Evolutionary conservation across 2,888 invertebrate genomes (phyloP), one percentile per base, ranked within the genome.

Genomic region (Erynnis tages): DNA sequence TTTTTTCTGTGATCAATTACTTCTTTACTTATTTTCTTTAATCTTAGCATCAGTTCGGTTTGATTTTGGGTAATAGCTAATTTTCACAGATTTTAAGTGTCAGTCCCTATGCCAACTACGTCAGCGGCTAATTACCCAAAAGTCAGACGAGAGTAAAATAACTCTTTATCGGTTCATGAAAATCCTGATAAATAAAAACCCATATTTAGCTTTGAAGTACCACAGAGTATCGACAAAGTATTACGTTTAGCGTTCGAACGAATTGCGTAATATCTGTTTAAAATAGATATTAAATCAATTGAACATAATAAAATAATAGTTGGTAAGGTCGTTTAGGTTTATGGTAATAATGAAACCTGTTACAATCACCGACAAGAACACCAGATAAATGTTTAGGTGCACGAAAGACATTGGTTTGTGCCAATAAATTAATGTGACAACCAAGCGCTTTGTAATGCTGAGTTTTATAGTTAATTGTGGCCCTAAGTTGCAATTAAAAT

Each of bases 311-410:
- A 58, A 62, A 61, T 52, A 57, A 57, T 54, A 52, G 47, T 53
- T 48, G 61, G 62, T 73, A 73, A 78, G 79, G 76, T 69, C 76
- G 69, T 58, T 62, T 56, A 46, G 55, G 60, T 66, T 73, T 72
- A 72, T 76, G 71, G 58, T 75, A 77, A 74, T 73, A 61, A 63
- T 46, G 52, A 60, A 59, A 62, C 59, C 44, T 61, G 64, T 60
- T 67, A 71, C 69, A 71, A 70, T 71, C 67, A 58, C 71, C 54
- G 48, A 56, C 53, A 50, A 57, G 54, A 56, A 55, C 53, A 53
- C 61, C 58, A 68, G 73, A 76, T 77, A 72, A 74, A 76, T 75
- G 70, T 72, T 58, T 56, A 55, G 58, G 54, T 54, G 65, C 68
- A 69, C 67, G 72, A 73, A 71, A 69, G 63, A 63, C 61, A 66